Evolutionary conservation across 92 coral and sea anemone species (phyloP), one percentile per base, ranked within the genome.

Genomic region (Actinostola sp.): DNA sequence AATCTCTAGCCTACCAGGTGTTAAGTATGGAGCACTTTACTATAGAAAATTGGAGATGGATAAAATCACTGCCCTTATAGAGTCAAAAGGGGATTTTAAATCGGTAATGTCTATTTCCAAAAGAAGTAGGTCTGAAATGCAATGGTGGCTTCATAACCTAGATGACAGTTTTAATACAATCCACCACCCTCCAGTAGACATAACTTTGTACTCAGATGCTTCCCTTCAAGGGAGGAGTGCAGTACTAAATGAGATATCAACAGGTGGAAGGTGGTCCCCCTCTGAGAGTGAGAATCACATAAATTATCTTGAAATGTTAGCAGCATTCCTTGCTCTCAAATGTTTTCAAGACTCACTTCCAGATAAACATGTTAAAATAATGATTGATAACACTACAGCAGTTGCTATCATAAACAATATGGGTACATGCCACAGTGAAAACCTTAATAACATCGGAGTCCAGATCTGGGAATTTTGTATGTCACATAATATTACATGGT

Each of bases 321-420:
- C 76, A 15, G 76, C 76, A 0, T 61, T 25, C 4, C 71, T 82
- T 86, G 92, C 84, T 32, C 25, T 82, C 12, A 70, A 77, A 31
- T 76, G 75, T 50, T 86, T 86, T 32, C 21, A 58, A 13, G 25
- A n/a, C 28, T 26, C 64, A 28, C 49, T 86, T 44, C 25, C 58
- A 1, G 76, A 32, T 15, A 76, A 86, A 54, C 91, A 86, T 76
- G 81, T 75, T 0, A 81, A 86, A 59, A 15, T 75, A 0, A 75
- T 81, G 82, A 35, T 84, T 63, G 89, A 84, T 53, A 84, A 84
- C 46, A 84, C 71, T 20, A 70, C 80, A 8, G 89, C 89, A 1
- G 89, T 77, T 14, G 58, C 65, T 38, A 44, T 69, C 16, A 83
- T 84, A 10, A 84, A 71, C 21, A 84, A 84, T 36, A 84, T 70